Conservation (phyloP, 2,797 vertebrate genomes). For the Ficedula albicollis region DNA sequence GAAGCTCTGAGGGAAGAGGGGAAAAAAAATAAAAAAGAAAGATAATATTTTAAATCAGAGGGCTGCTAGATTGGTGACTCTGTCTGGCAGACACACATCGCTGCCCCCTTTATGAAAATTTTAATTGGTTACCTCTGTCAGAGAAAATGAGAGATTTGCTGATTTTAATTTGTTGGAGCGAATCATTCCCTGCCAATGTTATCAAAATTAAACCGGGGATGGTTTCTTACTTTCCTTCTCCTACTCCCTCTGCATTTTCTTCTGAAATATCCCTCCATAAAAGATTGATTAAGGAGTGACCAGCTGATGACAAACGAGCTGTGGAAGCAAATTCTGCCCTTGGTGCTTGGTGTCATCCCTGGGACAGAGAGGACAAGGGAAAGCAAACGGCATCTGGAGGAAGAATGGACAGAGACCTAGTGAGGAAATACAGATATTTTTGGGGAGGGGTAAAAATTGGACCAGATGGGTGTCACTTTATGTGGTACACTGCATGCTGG, state of each 20-base stretch:
- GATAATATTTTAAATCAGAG: slow-evolving; percentile 58
- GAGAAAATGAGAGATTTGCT: slow-evolving; percentile 57
- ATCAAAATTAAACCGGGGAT: slow-evolving; percentile 19
- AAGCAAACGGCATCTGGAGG: background rate
- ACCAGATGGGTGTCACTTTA: background rate
- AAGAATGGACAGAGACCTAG: background rate
- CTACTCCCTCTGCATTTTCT: background rate
- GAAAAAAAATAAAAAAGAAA: background rate
- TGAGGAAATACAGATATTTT: background rate
- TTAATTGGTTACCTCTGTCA: slow-evolving; percentile 69
- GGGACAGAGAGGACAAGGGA: background rate
- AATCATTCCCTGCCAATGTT: background rate
- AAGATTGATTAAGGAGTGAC: slow-evolving; percentile 7
- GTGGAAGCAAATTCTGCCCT: background rate
- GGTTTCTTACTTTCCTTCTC: background rate
- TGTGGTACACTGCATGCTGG: background rate
- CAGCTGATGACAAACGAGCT: background rate
- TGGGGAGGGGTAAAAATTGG: background rate
- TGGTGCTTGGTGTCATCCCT: background rate
- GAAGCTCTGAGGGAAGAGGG: background rate
- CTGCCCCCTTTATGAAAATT: slow-evolving; percentile 67
- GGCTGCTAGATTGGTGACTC: slow-evolving; percentile 41
- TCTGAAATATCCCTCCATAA: background rate
- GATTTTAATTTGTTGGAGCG: slow-evolving; percentile 43
- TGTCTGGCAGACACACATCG: slow-evolving; percentile 43